Evolutionary conservation across 2,113 vertebrate genomes (phyloP), one percentile per base, ranked within the genome.

Genomic region (Balaeniceps rex): DNA sequence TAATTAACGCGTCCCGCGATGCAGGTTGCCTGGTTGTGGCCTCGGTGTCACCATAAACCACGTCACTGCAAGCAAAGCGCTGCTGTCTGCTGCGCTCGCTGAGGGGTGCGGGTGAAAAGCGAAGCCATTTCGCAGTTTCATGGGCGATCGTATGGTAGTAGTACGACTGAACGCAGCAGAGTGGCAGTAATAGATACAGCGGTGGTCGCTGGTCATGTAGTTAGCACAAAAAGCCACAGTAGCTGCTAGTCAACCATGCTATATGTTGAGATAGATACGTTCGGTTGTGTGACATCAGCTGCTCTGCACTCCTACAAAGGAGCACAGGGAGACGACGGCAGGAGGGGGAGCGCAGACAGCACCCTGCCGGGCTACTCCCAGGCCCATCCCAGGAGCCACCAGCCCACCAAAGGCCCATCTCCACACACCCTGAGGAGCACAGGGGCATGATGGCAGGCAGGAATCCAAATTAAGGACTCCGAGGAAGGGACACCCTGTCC

Each of bases 211-310:
- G n/a, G 33, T 18, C 10, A 3, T 8, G 2, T 4, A 10, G 40
- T 4, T 29, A 2, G 36, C 18, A 3, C 3, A 0, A 10, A 57
- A 47, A 57, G 15, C 11, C 36, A 2, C 18, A 4, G 2, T 1
- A 34, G 38, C 75, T 6, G 55, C 55, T 6, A 3, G 10, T 16
- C 47, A 23, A 1, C 8, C 13, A 0, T 4, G 5, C 9, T 7
- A 2, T 6, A 0, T 2, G 34, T 6, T 25, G 79, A n/a, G 9
- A 11, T 19, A 19, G 25, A 0, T 4, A 7, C 7, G 0, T 29
- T 2, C 10, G 14, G 19, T 5, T 13, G 5, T n/a, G 21, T 33
- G 34, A 29, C 57, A 44, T 52, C 18, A 69, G 8, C 17, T 4
- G 4, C 0, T 18, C 38, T 1, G 8, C 25, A 10, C 4, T 5